These are phyloP conservation scores for Lathronympha strigana DNA, from an alignment of 2,888 invertebrate species.

Conservation along the genomic window DNA sequence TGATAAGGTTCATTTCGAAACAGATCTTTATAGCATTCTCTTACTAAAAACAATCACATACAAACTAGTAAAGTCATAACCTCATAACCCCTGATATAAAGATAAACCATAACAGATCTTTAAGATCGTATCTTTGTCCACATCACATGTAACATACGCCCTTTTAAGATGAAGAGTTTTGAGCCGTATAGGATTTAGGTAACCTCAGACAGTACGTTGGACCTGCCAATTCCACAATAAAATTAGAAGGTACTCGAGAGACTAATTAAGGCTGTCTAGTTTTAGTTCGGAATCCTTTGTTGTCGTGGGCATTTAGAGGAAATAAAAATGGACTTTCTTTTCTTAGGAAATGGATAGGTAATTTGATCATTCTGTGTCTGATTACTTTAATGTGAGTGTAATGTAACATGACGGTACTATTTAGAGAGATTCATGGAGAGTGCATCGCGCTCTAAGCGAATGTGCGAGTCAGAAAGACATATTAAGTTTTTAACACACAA, in stretches of 20 bases:
- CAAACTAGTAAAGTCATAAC: no score
- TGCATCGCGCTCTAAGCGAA: no score
- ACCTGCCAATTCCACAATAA: not conserved
- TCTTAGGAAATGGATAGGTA: not conserved
- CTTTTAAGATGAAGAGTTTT: not conserved
- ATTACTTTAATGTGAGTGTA: not conserved
- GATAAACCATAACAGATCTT: not conserved
- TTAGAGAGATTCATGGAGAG: no score
- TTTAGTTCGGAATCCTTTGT: not conserved
- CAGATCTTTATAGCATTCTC: no score
- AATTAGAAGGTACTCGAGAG: not conserved
- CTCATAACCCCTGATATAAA: not conserved
- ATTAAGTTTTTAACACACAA: no score
- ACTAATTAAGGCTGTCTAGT: not conserved
- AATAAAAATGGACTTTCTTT: not conserved
- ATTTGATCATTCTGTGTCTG: no score
- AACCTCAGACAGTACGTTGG: not conserved
- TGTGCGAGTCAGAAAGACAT: no score
- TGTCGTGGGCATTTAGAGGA: not conserved
- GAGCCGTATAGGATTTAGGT: not conserved
- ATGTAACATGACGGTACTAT: no score
- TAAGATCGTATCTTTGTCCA: not conserved
- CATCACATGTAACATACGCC: not conserved
- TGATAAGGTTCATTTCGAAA: no score
- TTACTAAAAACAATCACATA: no score